Percentiles rank a stretch among this genome's conserved stretches.
phyloP scores from a whole-genome alignment of 1,140 invertebrate species.

The Galleria mellonella region DNA sequence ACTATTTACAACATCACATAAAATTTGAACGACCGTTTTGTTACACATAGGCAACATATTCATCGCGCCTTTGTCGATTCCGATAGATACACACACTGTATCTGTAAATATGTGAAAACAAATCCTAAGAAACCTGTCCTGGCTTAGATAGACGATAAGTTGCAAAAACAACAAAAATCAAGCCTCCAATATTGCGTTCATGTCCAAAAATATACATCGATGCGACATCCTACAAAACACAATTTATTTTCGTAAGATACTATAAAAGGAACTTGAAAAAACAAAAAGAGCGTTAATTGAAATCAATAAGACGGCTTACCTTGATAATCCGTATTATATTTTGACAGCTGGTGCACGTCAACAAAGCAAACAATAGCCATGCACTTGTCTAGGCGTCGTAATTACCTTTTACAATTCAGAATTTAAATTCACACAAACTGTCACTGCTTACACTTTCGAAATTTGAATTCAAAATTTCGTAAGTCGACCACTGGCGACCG shows the following conservation, averaged over 20 bases:
- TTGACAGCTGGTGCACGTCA: slow-evolving; percentile 47
- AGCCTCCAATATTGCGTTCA: slow-evolving; percentile 1
- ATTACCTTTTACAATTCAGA: background rate
- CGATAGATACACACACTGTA: background rate
- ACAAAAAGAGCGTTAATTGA: slow-evolving; percentile 4
- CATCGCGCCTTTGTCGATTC: slow-evolving; percentile 3
- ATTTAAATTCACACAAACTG: slow-evolving; percentile 25
- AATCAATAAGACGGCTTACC: slow-evolving; percentile 30
- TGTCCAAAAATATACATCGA: slow-evolving; percentile 6
- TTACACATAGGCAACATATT: slow-evolving; percentile 10
- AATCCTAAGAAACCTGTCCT: slow-evolving; percentile 1
- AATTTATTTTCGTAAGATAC: background rate
- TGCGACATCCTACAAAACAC: background rate
- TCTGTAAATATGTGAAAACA: background rate
- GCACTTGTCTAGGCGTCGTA: slow-evolving; percentile 18
- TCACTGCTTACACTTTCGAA: slow-evolving; percentile 32
- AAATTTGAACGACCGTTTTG: slow-evolving; percentile 13
- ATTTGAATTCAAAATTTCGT: slow-evolving; percentile 16
- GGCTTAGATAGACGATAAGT: background rate
- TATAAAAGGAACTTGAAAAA: background rate
- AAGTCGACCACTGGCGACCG: slow-evolving; percentile 10
- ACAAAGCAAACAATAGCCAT: slow-evolving; percentile 38
- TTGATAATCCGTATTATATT: slow-evolving; percentile 39
- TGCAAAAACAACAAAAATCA: slow-evolving; percentile 7
- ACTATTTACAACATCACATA: slow-evolving; percentile 16